These are phyloP conservation scores for Fulica atra DNA, from an alignment of 2,113 vertebrate genomes.

Conservation along the genomic window DNA sequence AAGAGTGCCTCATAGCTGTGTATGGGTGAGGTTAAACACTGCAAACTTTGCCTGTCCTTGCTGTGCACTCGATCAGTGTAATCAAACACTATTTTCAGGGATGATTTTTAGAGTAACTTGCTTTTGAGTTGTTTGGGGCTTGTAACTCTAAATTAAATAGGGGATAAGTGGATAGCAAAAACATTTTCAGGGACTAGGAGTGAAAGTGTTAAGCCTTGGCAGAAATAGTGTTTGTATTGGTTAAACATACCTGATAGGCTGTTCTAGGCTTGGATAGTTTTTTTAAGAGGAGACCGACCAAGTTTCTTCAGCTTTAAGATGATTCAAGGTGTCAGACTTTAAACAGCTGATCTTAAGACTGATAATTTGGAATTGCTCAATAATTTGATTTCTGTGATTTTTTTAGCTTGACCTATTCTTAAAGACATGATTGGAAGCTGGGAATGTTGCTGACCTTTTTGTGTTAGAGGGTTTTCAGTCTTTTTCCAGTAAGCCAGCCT, in stretches of 20 bases:
- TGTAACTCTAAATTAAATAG: background rate
- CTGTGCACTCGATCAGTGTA: background rate
- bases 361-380: background rate
- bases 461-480: background rate
- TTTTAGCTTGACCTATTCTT: background rate
- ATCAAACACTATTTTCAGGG: background rate
- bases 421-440: background rate
- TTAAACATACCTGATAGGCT: background rate
- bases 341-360: background rate
- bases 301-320: background rate
- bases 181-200: background rate
- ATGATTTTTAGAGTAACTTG: background rate
- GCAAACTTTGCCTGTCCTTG: background rate
- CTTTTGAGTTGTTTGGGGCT: background rate
- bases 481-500: background rate
- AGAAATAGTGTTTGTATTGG: background rate
- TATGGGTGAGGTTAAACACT: background rate
- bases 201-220: background rate
- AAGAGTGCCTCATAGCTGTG: background rate
- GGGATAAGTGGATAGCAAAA: background rate
- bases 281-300: accelerated
- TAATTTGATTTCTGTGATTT: background rate
- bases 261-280: background rate
- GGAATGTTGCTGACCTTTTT: background rate
- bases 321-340: background rate